Conservation (phyloP, 2,113 vertebrate genomes). For the Bubo blakistoni region DNA sequence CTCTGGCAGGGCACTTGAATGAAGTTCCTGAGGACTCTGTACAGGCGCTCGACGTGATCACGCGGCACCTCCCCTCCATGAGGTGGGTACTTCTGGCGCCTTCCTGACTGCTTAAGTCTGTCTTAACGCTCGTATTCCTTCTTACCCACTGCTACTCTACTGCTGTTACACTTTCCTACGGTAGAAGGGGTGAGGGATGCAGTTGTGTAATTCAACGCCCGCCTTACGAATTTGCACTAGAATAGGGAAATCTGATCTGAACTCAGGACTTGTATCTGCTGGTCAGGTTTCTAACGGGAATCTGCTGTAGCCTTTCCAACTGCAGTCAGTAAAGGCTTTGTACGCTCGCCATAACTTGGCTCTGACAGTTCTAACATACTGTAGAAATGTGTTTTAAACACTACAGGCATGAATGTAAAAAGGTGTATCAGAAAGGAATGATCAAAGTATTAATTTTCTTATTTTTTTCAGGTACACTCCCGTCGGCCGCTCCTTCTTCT, state of each 20-base stretch:
- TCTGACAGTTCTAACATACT: not conserved
- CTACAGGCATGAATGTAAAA: not conserved
- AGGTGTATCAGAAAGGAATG: not conserved
- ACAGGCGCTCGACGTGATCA: constrained; percentile 97
- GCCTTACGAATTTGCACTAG: constrained; percentile 36
- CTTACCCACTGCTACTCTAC: not conserved
- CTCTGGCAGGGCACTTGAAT: constrained; percentile 92
- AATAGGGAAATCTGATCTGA: constrained; percentile 48
- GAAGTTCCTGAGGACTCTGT: constrained; percentile 98
- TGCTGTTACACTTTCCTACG: not conserved
- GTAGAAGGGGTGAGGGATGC: not conserved
- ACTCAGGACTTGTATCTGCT: not conserved
- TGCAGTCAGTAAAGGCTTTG: not conserved
- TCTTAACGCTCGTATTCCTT: not conserved
- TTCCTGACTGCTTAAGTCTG: not conserved
- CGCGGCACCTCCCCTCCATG: constrained; percentile 97
- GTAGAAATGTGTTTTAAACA: not conserved
- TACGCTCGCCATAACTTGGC: not conserved
- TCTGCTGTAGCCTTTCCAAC: not conserved
- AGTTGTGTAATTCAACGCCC: constrained; percentile 10
- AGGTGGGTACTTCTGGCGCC: constrained; percentile 74
- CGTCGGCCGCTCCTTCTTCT: constrained; percentile 97
- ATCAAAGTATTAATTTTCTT: not conserved
- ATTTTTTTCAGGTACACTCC: constrained; percentile 87
- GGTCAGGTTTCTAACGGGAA: constrained; percentile 38